A percentile compares a stretch with the other conserved stretches of the same genome.
Evolutionary conservation across 1,140 invertebrate species (phyloP).

Genomic region (Philopotamus ludificatus): DNA sequence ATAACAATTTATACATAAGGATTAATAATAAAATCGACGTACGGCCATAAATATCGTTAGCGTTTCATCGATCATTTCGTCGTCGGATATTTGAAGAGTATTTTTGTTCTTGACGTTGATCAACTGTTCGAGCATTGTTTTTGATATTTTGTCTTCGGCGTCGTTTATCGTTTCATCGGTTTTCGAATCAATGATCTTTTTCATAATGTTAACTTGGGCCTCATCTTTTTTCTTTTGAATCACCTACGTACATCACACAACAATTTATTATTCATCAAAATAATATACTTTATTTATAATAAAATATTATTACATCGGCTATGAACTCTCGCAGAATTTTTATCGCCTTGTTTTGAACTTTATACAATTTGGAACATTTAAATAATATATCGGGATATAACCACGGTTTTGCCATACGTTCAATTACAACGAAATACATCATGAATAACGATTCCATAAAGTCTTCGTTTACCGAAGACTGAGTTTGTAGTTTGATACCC

Average conservation of each 20-base stretch:
- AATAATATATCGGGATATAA: slow-evolving; percentile 9
- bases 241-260: background rate
- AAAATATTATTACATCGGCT: slow-evolving; percentile 8
- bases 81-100: slow-evolving; percentile 2
- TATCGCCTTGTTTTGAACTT: slow-evolving; percentile 1
- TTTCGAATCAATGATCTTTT: slow-evolving; percentile 2
- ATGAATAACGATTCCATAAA: slow-evolving; percentile 9
- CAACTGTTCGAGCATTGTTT: slow-evolving; percentile 11
- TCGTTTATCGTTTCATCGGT: background rate
- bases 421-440: slow-evolving; percentile 19
- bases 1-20: background rate
- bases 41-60: slow-evolving; percentile 22
- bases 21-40: background rate
- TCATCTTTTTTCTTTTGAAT: slow-evolving; percentile 16
- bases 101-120: background rate
- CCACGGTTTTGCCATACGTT: slow-evolving; percentile 20
- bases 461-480: slow-evolving; percentile 2
- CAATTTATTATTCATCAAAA: background rate
- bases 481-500: slow-evolving; percentile 9
- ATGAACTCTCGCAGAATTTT: slow-evolving; percentile 18
- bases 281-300: too few relatives aligned
- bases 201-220: slow-evolving; percentile 7
- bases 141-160: background rate
- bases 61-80: slow-evolving; percentile 21
- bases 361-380: background rate